A percentile compares a stretch with the other conserved stretches of the same genome.
These are phyloP conservation scores for Drosophila nasuta DNA, from an alignment of 1,140 invertebrate species.

Conservation along the genomic window DNA sequence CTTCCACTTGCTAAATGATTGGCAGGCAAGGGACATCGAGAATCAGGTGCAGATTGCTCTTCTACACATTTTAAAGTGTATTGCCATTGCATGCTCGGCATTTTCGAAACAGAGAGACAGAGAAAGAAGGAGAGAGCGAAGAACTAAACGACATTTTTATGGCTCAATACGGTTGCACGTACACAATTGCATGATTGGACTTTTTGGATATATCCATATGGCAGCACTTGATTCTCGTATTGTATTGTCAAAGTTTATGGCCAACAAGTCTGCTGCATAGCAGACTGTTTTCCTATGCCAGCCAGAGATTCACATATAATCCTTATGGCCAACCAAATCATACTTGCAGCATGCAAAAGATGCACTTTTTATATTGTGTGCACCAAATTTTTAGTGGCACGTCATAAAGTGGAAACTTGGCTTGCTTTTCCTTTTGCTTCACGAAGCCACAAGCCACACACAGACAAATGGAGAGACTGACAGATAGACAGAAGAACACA, in stretches of 20 bases:
- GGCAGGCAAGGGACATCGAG: conserved; percentile 3
- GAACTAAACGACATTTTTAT: conserved; percentile 40
- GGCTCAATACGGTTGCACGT: conserved; percentile 30
- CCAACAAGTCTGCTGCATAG: background rate
- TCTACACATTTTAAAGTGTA: conserved; percentile 17
- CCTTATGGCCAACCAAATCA: conserved; percentile 1
- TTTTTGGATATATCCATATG: background rate
- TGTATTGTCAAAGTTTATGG: conserved; percentile 1
- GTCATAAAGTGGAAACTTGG: conserved; percentile 22
- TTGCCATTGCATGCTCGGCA: background rate
- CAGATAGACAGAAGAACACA: background rate
- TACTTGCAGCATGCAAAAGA: conserved; percentile 3
- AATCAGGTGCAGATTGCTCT: conserved; percentile 22
- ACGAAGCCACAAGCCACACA: conserved; percentile 16
- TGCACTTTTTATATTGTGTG: background rate
- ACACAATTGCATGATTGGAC: conserved; percentile 21
- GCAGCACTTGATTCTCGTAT: conserved; percentile 15
- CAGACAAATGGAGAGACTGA: background rate
- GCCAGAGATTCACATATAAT: background rate
- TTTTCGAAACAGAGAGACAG: background rate
- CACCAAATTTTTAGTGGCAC: conserved; percentile 12
- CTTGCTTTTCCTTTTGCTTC: background rate
- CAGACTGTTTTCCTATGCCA: no score
- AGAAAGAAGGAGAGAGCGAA: no score
- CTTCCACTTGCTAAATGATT: background rate